phyloP scores from a whole-genome alignment of 2,113 vertebrate genomes.

The Meles meles region DNA sequence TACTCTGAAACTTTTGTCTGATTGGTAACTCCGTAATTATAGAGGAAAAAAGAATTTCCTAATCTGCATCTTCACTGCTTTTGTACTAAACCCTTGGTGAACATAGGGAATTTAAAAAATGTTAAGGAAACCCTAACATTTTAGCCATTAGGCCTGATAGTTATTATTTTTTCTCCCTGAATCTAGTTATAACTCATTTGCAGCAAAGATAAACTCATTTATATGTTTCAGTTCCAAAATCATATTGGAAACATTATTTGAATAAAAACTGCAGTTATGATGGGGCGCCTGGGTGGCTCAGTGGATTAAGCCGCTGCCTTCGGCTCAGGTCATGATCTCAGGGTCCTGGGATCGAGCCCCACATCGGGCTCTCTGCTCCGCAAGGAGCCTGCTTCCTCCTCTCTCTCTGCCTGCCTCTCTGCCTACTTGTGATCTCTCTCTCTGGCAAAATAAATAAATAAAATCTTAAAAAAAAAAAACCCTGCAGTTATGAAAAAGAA shows the following conservation, averaged over 20 bases:
- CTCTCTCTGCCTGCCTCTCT: no score
- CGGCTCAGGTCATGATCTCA: no score
- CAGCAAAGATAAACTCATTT: neutral
- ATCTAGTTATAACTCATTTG: neutral
- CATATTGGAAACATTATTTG: neutral
- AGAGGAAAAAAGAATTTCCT: neutral
- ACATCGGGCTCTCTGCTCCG: no score
- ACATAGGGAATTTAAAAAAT: neutral
- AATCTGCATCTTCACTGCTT: neutral
- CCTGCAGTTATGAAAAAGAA: neutral
- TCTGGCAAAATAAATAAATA: no score
- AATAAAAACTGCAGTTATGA: neutral
- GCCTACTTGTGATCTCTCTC: no score
- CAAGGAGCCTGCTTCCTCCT: no score
- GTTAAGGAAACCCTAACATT: neutral
- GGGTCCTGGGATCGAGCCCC: no score
- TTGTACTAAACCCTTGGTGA: neutral
- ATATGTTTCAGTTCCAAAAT: neutral
- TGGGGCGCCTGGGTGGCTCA: no score
- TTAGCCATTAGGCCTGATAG: neutral
- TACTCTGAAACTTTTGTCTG: neutral
- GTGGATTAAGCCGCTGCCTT: no score
- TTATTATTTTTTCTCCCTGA: neutral
- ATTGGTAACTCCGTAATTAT: neutral
- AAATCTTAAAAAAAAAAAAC: no score